Evolutionary conservation across 1,140 invertebrate species (phyloP).

Genomic region (Grapholita molesta): DNA sequence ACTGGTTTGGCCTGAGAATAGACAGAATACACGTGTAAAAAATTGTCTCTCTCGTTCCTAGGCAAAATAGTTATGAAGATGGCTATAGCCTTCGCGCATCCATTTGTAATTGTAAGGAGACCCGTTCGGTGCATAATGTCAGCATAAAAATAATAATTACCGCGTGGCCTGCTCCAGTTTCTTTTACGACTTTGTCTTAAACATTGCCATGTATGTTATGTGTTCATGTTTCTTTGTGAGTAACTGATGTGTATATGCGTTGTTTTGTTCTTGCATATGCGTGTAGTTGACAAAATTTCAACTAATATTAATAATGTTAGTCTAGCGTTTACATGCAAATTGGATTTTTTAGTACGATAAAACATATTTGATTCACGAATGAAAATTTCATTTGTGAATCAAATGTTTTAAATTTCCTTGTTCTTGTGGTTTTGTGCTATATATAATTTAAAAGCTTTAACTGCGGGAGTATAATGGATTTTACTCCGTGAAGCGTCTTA

Average conservation of each 20-base stretch:
- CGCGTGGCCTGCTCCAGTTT: slow-evolving; percentile 7
- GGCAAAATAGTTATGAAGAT: background rate
- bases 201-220: background rate
- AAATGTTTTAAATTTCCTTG: too few relatives aligned
- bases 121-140: background rate
- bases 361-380: too few relatives aligned
- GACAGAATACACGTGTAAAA: background rate
- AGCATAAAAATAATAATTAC: background rate
- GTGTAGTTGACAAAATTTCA: background rate
- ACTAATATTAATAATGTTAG: background rate
- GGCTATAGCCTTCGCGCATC: background rate
- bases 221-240: background rate
- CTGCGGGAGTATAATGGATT: too few relatives aligned
- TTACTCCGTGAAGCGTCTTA: too few relatives aligned
- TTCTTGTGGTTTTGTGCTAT: too few relatives aligned
- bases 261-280: background rate
- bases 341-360: too few relatives aligned
- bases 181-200: slow-evolving; percentile 2
- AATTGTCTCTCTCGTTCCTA: background rate
- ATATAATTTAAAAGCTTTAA: too few relatives aligned
- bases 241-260: background rate
- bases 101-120: slow-evolving; percentile 4
- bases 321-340: background rate
- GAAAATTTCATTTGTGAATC: too few relatives aligned
- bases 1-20: background rate